Conservation (phyloP, 2,113 vertebrate genomes). For the Aspiorhynchus laticeps region DNA sequence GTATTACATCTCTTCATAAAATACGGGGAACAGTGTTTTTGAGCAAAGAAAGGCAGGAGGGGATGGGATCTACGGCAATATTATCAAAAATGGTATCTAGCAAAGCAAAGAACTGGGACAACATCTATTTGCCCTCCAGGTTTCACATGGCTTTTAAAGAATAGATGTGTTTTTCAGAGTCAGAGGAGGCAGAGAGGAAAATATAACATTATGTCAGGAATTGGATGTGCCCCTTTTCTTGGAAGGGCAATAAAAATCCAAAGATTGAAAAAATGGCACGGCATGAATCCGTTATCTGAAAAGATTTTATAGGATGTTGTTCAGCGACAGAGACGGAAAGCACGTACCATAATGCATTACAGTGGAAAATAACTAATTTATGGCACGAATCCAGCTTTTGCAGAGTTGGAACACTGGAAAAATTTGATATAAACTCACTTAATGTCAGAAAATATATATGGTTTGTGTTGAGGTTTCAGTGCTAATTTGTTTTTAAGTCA, state of each 20-base stretch:
- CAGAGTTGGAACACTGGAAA: not conserved
- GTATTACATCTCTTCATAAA: constrained; percentile 68
- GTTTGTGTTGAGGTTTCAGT: constrained; percentile 21
- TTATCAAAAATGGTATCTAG: constrained; percentile 70
- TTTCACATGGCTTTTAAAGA: constrained; percentile 62
- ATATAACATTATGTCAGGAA: constrained; percentile 66
- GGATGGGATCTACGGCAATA: constrained; percentile 59
- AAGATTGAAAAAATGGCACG: constrained; percentile 54
- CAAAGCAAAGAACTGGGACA: constrained; percentile 58
- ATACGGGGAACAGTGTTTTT: constrained; percentile 63
- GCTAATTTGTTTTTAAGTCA: constrained; percentile 47
- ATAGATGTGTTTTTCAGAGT: constrained; percentile 65
- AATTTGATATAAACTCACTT: constrained; percentile 25
- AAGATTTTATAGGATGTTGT: constrained; percentile 72
- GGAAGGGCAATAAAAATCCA: constrained; percentile 67
- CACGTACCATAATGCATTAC: constrained; percentile 1
- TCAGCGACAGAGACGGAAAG: constrained; percentile 22
- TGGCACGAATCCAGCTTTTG: not conserved
- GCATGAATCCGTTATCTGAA: constrained; percentile 70
- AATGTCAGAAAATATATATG: constrained; percentile 15
- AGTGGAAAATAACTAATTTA: not conserved
- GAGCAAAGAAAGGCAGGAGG: constrained; percentile 50
- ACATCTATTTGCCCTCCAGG: constrained; percentile 67
- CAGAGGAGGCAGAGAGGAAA: constrained; percentile 62
- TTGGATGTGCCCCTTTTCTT: constrained; percentile 54